Conservation (phyloP, 2,797 vertebrate genomes). For the Silurus lanzhouensis region DNA sequence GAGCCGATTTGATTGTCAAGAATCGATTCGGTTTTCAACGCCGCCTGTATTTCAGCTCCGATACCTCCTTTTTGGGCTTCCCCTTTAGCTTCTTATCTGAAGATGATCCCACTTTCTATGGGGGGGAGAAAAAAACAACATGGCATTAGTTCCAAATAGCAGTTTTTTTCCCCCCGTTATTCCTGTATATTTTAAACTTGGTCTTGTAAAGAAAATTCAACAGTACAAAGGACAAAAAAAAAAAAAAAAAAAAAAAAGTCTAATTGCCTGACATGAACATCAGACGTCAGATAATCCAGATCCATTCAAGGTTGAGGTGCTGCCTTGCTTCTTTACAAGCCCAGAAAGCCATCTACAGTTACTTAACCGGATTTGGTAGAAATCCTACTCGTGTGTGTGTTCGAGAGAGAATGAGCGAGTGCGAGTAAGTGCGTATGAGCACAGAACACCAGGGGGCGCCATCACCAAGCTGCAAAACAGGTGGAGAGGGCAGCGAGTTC, state of each 20-base stretch:
- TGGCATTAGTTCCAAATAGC: constrained; percentile 4
- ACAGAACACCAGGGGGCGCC: constrained; percentile 42
- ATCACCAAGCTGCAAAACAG: constrained; percentile 33
- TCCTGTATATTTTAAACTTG: not conserved
- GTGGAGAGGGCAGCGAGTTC: constrained; percentile 57
- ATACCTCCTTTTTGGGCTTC: constrained; percentile 57
- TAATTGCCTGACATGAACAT: not conserved
- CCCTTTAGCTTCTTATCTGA: constrained; percentile 49
- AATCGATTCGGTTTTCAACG: not conserved
- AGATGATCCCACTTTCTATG: constrained; percentile 45
- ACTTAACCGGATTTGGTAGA: not conserved
- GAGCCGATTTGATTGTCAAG: not conserved
- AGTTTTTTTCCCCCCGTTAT: not conserved
- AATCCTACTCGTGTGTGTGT: not conserved
- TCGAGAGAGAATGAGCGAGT: too few species aligned
- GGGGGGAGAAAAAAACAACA: not conserved
- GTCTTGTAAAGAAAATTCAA: not conserved
- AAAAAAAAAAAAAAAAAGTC: not conserved
- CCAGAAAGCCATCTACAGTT: not conserved
- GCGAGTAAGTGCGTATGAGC: not conserved
- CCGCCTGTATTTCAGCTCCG: not conserved
- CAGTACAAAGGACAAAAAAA: not conserved
- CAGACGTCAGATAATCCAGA: too few species aligned
- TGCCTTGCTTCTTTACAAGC: not conserved
- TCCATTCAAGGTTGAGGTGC: not conserved